A percentile compares a stretch with the other conserved stretches of the same genome.
phyloP scores from a whole-genome alignment of 2,888 invertebrate species.

The Sinohyriopsis cumingii region DNA sequence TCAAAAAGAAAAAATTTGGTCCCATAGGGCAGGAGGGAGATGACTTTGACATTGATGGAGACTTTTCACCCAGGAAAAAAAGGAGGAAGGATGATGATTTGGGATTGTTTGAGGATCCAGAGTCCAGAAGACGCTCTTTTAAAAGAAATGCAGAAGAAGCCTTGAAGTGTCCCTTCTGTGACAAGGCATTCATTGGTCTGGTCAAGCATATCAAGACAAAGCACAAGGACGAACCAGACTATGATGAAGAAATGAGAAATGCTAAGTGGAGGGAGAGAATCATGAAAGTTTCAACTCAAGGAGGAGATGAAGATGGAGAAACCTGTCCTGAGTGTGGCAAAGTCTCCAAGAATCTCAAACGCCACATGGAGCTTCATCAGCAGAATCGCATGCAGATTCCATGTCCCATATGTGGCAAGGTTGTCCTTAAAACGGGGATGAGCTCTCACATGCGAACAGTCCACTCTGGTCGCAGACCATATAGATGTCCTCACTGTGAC shows the following conservation, averaged over 20 bases:
- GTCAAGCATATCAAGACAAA: constrained; percentile 67
- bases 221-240: constrained; percentile 64
- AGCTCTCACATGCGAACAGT: constrained; percentile 68
- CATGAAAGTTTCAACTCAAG: constrained; percentile 65
- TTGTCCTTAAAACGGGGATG: constrained; percentile 66
- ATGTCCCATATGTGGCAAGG: constrained; percentile 66
- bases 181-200: constrained; percentile 64
- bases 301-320: constrained; percentile 60
- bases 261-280: constrained; percentile 67
- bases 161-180: constrained; percentile 67
- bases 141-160: constrained; percentile 65
- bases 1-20: constrained; percentile 66
- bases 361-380: constrained; percentile 66
- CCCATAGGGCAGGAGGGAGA: constrained; percentile 58
- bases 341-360: constrained; percentile 64
- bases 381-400: constrained; percentile 67
- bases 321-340: constrained; percentile 66
- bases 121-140: constrained; percentile 57
- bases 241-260: constrained; percentile 66
- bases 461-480: constrained; percentile 66
- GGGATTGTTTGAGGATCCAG: constrained; percentile 62
- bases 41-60: constrained; percentile 53
- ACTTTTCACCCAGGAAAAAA: constrained; percentile 35
- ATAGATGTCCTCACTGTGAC: constrained; percentile 68
- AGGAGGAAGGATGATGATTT: constrained; percentile 55